Evolutionary conservation across 2,113 vertebrate species (phyloP).

Genomic region (Thomomys bottae): DNA sequence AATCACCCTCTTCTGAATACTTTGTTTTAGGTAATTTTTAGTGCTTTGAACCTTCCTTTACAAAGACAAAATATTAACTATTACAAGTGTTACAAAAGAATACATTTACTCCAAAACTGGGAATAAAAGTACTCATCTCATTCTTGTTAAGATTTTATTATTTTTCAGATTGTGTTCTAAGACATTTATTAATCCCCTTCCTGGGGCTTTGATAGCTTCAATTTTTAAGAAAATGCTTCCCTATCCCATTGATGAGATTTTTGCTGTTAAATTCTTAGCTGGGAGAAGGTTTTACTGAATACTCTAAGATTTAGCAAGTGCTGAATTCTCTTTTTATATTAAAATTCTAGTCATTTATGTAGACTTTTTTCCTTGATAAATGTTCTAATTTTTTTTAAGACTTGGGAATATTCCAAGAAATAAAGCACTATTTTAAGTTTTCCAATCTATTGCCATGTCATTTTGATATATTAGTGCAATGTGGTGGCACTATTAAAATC

Average conservation of each 20-base stretch:
- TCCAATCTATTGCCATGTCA: conserved; percentile 13
- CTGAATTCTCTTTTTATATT: conserved; percentile 26
- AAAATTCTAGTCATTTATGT: conserved; percentile 42
- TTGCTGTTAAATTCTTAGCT: conserved; percentile 13
- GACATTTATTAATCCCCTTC: neutral
- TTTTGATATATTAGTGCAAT: conserved; percentile 53
- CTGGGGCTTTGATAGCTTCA: neutral
- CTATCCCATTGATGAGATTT: conserved; percentile 6
- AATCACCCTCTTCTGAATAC: neutral
- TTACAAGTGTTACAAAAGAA: neutral
- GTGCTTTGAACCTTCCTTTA: neutral
- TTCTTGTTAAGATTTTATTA: conserved; percentile 20
- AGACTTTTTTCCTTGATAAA: conserved; percentile 17
- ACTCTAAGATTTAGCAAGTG: neutral
- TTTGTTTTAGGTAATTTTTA: conserved; percentile 32
- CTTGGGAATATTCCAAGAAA: conserved; percentile 42
- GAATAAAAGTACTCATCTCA: neutral
- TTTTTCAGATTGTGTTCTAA: neutral
- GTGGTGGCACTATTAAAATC: conserved; percentile 63
- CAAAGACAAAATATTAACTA: neutral
- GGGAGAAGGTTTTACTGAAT: neutral
- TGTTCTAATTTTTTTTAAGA: conserved; percentile 35
- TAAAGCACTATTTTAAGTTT: conserved; percentile 38
- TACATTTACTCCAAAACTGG: conserved; percentile 2
- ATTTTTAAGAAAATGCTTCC: neutral